Evolutionary conservation across 2,797 vertebrate genomes (phyloP).

Genomic region (Eurystomus glaucurus): DNA sequence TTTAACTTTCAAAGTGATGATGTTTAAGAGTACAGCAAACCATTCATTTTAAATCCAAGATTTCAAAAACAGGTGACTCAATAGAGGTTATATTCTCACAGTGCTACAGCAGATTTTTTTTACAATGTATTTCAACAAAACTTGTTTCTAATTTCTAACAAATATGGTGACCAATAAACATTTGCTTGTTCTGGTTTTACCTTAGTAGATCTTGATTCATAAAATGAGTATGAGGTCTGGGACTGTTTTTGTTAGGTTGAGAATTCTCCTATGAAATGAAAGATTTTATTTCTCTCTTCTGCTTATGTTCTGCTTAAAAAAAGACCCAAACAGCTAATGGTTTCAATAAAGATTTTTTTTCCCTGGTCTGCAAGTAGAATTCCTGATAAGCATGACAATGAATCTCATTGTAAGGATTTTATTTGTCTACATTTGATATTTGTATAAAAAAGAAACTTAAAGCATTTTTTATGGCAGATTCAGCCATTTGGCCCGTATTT

Average conservation of each 20-base stretch:
- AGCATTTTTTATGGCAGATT: background rate
- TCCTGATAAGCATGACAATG: background rate
- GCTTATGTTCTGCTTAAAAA: background rate
- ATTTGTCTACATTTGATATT: background rate
- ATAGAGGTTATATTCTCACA: background rate
- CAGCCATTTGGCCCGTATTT: background rate
- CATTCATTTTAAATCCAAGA: background rate
- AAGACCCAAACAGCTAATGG: fast-evolving
- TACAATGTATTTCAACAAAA: background rate
- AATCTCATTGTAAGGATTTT: background rate
- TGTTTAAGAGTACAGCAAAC: background rate
- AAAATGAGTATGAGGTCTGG: background rate
- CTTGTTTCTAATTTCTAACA: background rate
- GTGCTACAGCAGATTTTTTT: fast-evolving
- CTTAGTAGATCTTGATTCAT: background rate
- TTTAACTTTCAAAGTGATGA: background rate
- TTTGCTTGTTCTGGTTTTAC: background rate
- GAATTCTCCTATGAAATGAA: background rate
- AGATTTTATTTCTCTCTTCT: background rate
- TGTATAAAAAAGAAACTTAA: background rate
- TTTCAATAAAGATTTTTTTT: background rate
- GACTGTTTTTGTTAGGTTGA: background rate
- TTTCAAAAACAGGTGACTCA: background rate
- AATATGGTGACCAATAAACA: background rate
- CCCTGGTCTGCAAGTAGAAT: background rate